These are phyloP conservation scores for Rousettus madagascariensis DNA, from an alignment of 2,797 vertebrate species.

Conservation along the genomic window DNA sequence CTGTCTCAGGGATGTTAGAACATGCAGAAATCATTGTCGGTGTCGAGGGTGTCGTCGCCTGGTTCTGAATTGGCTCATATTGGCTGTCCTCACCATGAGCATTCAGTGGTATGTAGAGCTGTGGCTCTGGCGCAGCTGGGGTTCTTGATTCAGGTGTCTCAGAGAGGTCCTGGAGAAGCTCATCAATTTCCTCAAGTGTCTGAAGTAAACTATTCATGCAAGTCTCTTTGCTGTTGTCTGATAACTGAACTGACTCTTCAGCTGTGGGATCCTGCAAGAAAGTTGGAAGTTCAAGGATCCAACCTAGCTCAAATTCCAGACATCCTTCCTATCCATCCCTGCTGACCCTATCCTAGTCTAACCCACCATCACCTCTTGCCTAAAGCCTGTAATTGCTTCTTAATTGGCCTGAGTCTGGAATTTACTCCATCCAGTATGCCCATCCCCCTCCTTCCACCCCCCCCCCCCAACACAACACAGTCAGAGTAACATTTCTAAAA, in stretches of 20 bases:
- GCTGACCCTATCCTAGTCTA: background rate
- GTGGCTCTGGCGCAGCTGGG: background rate
- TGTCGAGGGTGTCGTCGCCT: background rate
- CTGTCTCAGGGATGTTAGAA: background rate
- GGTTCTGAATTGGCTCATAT: background rate
- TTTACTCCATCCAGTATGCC: background rate
- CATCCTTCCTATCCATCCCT: background rate
- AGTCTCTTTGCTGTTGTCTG: background rate
- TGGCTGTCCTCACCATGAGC: background rate
- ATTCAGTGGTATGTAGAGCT: background rate
- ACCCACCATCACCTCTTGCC: background rate
- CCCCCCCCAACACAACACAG: background rate
- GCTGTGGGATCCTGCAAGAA: constrained; percentile 19
- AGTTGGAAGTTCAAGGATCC: background rate
- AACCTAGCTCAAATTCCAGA: background rate
- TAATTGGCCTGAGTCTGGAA: background rate
- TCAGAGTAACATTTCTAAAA: background rate
- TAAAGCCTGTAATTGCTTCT: background rate
- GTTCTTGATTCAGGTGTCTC: background rate
- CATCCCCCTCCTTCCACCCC: background rate
- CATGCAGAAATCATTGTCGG: background rate
- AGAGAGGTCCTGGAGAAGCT: background rate
- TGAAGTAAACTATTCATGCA: background rate
- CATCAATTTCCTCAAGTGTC: background rate
- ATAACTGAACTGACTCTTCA: background rate